Evolutionary conservation across 2,888 invertebrate genomes (phyloP), one percentile per base, ranked within the genome.

Genomic region (Carterocephalus palaemon): DNA sequence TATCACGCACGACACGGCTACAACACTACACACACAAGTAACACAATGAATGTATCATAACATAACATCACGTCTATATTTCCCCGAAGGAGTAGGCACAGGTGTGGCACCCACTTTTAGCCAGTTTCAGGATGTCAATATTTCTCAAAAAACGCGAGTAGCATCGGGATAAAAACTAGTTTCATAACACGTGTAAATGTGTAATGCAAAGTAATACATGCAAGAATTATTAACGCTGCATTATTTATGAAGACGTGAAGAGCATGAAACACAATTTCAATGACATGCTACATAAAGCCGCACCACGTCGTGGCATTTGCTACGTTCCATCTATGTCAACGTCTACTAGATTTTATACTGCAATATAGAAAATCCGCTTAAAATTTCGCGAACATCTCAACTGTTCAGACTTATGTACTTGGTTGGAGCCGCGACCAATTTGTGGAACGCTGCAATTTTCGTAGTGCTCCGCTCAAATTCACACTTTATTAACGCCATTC

Each of bases 241-340:
- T 22, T 22, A 6, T 6, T 4, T 22, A 22, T 2, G 5, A 7
- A 22, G 5, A n/a, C 7, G 22, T 22, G 22, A 22, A 15, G 13
- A 28, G n/a, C 8, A n/a, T 15, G 13, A 28, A 6, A 15, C 28
- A 28, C 15, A 4, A 15, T n/a, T 28, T 15, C 13, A 28, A 26
- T 40, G 17, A 32, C 17, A 23, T 8, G 31, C 39, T 31, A 32
- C 32, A 13, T 32, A 41, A 24, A 24, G 13, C 9, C 24, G 32
- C 33, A 33, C 17, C 17, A 23, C 3, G 17, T 12, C 24, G 41
- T 41, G 33, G 41, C 41, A 19, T 17, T 10, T 15, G 41, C 41
- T 41, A 41, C 41, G 33, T 19, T 32, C 17, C 17, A 26, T 41
- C 41, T 41, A 41, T 33, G 24, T 41, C 41, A 33, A 32, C 9